phyloP scores from a whole-genome alignment of 2,888 invertebrate genomes.

The Peribatodes rhomboidaria region DNA sequence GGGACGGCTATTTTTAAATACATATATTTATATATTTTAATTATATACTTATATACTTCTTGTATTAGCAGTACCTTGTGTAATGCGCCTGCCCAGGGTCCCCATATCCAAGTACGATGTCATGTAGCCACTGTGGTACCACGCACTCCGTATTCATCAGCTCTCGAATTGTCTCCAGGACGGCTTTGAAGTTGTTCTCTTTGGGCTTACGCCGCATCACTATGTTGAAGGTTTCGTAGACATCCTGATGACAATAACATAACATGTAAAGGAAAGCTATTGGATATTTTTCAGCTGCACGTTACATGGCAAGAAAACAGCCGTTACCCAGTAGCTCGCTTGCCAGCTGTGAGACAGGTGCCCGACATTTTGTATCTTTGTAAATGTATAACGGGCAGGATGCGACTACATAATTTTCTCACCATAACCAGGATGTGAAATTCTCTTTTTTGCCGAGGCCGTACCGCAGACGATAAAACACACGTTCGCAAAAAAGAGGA shows the following conservation, averaged over 20 bases:
- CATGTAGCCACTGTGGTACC: conserved; percentile 98
- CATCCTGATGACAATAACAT: conserved; percentile 83
- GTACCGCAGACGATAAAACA: neutral
- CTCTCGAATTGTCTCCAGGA: conserved; percentile 98
- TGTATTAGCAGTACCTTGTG: conserved; percentile 84
- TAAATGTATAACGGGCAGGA: neutral
- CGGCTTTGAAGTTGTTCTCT: conserved; percentile 99
- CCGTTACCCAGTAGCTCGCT: too few species aligned
- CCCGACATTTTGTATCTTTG: neutral
- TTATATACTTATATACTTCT: too few species aligned
- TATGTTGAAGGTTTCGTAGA: conserved; percentile 97
- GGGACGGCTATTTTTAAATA: too few species aligned
- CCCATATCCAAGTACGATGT: conserved; percentile 98
- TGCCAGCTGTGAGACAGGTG: too few species aligned
- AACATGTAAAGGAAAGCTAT: neutral
- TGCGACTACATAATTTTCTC: neutral
- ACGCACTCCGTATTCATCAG: conserved; percentile 99
- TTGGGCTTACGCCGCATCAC: conserved; percentile 99
- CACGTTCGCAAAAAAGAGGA: neutral
- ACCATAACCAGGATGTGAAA: neutral
- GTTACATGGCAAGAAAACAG: too few species aligned
- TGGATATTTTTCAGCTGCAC: too few species aligned
- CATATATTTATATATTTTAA: too few species aligned
- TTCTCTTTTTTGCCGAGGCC: neutral
- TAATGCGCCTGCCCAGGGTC: conserved; percentile 99